Conservation (phyloP, 1,140 invertebrate genomes). For the Bombus soroeensis region DNA sequence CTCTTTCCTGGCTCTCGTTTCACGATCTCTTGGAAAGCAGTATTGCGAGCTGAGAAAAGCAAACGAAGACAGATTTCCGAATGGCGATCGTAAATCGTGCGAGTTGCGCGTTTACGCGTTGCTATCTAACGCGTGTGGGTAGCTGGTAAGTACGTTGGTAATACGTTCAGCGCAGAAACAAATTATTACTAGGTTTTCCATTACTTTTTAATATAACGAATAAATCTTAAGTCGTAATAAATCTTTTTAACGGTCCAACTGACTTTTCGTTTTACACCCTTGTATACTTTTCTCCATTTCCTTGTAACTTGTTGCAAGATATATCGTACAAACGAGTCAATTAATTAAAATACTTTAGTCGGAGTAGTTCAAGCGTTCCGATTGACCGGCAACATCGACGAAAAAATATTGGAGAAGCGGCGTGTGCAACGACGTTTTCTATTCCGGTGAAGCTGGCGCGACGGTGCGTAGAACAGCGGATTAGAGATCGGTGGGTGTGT, state of each 20-base stretch:
- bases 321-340: neutral
- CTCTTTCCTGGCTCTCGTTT: constrained; percentile 28
- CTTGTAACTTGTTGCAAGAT: neutral
- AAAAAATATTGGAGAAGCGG: neutral
- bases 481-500: constrained; percentile 79
- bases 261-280: neutral
- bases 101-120: neutral
- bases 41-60: neutral
- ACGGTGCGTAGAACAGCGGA: constrained; percentile 60
- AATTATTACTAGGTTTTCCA: neutral
- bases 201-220: neutral
- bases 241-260: neutral
- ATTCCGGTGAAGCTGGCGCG: constrained; percentile 35
- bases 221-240: neutral
- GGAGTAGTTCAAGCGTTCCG: neutral
- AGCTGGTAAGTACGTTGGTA: neutral
- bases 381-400: neutral
- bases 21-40: constrained; percentile 43
- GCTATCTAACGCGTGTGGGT: neutral
- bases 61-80: neutral
- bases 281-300: accelerated
- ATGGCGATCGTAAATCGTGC: neutral
- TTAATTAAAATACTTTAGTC: neutral
- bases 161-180: neutral
- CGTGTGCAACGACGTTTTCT: constrained; percentile 41